Percentiles rank a stretch among this genome's conserved stretches.
Evolutionary conservation across 2,797 vertebrate genomes (phyloP).

Genomic region (Steatocranus sp.): DNA sequence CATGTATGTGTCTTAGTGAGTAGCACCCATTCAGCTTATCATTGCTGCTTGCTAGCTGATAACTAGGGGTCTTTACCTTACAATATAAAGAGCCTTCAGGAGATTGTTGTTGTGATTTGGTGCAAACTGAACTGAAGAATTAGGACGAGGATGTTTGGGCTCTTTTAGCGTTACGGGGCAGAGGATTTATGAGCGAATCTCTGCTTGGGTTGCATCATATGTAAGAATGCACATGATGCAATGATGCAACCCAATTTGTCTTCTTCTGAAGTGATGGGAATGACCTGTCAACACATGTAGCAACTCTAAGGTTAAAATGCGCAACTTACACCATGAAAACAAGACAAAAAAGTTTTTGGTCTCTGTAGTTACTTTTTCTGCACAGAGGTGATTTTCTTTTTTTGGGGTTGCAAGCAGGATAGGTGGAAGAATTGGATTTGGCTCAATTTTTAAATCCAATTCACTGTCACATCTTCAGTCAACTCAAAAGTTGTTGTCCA

Average conservation of each 20-base stretch:
- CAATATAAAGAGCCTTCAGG: neutral
- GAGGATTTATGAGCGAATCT: neutral
- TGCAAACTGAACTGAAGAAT: neutral
- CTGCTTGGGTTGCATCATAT: neutral
- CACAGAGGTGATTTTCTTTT: fast-evolving
- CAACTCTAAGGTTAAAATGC: neutral
- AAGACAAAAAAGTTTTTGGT: neutral
- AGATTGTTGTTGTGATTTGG: neutral
- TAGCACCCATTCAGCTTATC: neutral
- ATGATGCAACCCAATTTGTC: neutral
- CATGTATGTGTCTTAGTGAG: neutral
- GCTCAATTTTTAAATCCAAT: neutral
- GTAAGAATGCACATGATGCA: neutral
- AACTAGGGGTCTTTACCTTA: neutral
- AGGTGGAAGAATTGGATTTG: neutral
- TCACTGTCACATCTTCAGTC: neutral
- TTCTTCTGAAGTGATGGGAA: neutral
- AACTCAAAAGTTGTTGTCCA: neutral
- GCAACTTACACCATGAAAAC: neutral
- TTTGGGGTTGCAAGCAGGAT: neutral
- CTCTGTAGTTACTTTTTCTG: neutral
- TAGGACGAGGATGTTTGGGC: neutral
- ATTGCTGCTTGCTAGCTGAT: neutral
- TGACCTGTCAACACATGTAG: neutral
- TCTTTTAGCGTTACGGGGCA: neutral